Conservation (phyloP, 2,888 invertebrate species). For the Spodoptera picta region DNA sequence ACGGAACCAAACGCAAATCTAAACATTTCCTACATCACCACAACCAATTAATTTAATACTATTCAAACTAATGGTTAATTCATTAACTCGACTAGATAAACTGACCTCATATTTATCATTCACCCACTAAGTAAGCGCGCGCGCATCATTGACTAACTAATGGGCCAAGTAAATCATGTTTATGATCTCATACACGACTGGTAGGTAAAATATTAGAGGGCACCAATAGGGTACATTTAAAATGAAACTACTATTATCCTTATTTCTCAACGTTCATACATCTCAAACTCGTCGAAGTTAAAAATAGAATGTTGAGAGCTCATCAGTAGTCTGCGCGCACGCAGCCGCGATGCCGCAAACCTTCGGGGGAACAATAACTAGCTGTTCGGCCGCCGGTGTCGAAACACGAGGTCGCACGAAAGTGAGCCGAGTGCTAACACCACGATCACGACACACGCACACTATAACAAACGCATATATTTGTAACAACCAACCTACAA, state of each 20-base stretch:
- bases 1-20: neutral
- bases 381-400: conserved; percentile 76
- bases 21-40: conserved; percentile 19
- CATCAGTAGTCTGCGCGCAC: conserved; percentile 86
- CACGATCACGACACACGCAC: conserved; percentile 76
- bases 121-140: neutral
- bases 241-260: conserved; percentile 36
- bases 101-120: conserved; percentile 3
- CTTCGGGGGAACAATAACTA: conserved; percentile 85
- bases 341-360: conserved; percentile 78
- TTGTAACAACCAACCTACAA: conserved; percentile 53
- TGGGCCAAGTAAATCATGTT: conserved; percentile 10
- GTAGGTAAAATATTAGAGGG: conserved; percentile 22
- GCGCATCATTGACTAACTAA: conserved; percentile 25
- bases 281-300: conserved; percentile 64
- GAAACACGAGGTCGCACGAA: conserved; percentile 87
- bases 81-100: conserved; percentile 32
- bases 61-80: no score
- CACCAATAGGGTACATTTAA: conserved; percentile 41
- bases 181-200: conserved; percentile 22
- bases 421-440: conserved; percentile 84
- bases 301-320: conserved; percentile 77
- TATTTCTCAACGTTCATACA: conserved; percentile 48
- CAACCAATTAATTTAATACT: conserved; percentile 6
- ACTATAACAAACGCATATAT: conserved; percentile 61